Conservation (phyloP, 2,113 vertebrate species). For the Rhineura floridana region DNA sequence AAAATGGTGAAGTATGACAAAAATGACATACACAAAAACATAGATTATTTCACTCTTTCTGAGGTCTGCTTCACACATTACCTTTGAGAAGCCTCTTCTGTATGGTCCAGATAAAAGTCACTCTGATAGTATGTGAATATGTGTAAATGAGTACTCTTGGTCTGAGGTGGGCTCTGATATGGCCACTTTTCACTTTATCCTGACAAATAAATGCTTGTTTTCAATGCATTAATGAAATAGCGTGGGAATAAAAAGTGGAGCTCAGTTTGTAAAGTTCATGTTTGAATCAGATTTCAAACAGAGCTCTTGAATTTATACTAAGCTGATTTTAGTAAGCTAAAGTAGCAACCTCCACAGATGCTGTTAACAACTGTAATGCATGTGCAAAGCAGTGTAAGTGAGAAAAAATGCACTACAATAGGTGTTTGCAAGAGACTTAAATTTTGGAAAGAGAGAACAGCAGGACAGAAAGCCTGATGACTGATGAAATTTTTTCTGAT, state of each 20-base stretch:
- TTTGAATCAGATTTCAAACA: not conserved
- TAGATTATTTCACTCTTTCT: not conserved
- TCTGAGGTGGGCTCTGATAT: not conserved
- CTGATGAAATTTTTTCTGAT: slow-evolving; percentile 99
- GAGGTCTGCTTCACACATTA: not conserved
- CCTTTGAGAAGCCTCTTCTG: not conserved
- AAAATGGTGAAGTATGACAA: too few relatives aligned
- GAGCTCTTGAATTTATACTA: not conserved
- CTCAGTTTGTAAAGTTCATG: not conserved
- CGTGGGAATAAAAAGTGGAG: not conserved
- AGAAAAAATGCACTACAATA: not conserved
- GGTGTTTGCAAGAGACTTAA: slow-evolving; percentile 30
- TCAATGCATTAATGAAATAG: not conserved
- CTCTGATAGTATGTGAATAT: not conserved
- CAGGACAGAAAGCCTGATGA: slow-evolving; percentile 82
- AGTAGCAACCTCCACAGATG: not conserved
- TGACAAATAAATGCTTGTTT: not conserved
- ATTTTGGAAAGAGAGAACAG: slow-evolving; percentile 48
- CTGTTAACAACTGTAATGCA: not conserved
- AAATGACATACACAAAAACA: too few relatives aligned
- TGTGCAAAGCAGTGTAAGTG: not conserved
- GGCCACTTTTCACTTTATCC: too few relatives aligned
- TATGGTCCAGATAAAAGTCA: not conserved
- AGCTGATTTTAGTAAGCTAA: too few relatives aligned
- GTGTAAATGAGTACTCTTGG: not conserved